These are phyloP conservation scores for Actinia equina DNA, from an alignment of 64 coral and sea anemone species.

Conservation along the genomic window DNA sequence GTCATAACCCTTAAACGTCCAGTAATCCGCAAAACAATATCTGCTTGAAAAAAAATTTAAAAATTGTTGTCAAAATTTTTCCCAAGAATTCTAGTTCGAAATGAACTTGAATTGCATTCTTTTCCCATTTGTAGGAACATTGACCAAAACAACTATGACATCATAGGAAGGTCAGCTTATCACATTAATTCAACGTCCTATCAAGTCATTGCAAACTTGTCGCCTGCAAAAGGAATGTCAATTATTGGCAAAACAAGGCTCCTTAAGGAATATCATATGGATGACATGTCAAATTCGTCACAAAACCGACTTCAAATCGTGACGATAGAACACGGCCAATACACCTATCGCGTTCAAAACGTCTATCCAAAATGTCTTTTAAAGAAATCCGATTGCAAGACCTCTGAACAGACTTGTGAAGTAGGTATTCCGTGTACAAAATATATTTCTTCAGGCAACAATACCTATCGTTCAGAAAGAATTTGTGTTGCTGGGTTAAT, in stretches of 20 bases:
- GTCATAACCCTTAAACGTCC: no score
- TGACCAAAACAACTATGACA: background rate
- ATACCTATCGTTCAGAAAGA: background rate
- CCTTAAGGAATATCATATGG: background rate
- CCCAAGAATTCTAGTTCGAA: no score
- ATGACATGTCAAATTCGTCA: background rate
- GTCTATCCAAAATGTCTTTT: background rate
- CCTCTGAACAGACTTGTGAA: slow-evolving; percentile 23
- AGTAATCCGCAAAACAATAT: no score
- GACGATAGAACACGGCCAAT: slow-evolving; percentile 57
- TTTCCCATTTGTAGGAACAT: background rate
- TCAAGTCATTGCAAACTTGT: background rate
- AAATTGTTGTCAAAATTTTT: no score
- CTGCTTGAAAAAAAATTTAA: no score
- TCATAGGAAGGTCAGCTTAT: background rate
- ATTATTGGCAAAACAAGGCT: background rate
- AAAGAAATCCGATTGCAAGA: background rate
- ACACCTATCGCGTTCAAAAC: slow-evolving; percentile 37
- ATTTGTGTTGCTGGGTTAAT: slow-evolving; percentile 69
- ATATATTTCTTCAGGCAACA: slow-evolving; percentile 24
- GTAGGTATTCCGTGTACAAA: slow-evolving; percentile 49
- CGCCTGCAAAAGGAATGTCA: background rate
- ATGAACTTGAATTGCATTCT: no score
- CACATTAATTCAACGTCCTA: background rate
- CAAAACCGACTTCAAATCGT: slow-evolving; percentile 44